phyloP scores from a whole-genome alignment of 2,888 invertebrate species.

The Strigamia crassipes region DNA sequence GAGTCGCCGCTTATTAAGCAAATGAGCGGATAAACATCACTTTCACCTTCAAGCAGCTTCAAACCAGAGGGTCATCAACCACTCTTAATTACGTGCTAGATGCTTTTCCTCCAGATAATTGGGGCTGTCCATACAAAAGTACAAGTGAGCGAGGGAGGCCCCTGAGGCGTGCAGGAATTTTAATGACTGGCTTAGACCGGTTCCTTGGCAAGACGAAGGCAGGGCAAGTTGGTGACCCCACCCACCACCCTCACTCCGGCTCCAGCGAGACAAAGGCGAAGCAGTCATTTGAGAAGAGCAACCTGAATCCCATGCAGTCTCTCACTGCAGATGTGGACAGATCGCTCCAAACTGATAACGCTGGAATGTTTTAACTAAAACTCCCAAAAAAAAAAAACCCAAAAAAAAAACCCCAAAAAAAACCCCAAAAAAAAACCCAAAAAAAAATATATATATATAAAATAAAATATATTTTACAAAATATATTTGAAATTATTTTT shows the following conservation, averaged over 20 bases:
- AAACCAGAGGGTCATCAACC: slow-evolving; percentile 7
- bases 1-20: background rate
- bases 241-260: slow-evolving; percentile 19
- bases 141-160: slow-evolving; percentile 26
- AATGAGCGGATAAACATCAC: slow-evolving; percentile 10
- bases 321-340: slow-evolving; percentile 32
- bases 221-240: slow-evolving; percentile 34
- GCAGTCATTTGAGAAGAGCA: slow-evolving; percentile 34
- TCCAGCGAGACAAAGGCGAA: slow-evolving; percentile 12
- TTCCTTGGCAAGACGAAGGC: slow-evolving; percentile 19
- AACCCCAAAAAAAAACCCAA: background rate
- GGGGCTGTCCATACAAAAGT: slow-evolving; percentile 36
- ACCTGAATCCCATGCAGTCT: slow-evolving; percentile 37
- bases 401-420: background rate
- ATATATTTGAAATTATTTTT: too few species aligned
- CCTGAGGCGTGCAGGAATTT: slow-evolving; percentile 34
- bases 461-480: too few species aligned
- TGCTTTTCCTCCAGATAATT: slow-evolving; percentile 33
- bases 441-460: background rate
- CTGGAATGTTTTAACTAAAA: background rate
- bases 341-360: slow-evolving; percentile 17
- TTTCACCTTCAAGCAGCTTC: slow-evolving; percentile 4
- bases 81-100: slow-evolving; percentile 32
- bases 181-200: slow-evolving; percentile 34
- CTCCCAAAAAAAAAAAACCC: background rate